Conservation (phyloP, 2,888 invertebrate genomes). For the Crepidodera aurea region DNA sequence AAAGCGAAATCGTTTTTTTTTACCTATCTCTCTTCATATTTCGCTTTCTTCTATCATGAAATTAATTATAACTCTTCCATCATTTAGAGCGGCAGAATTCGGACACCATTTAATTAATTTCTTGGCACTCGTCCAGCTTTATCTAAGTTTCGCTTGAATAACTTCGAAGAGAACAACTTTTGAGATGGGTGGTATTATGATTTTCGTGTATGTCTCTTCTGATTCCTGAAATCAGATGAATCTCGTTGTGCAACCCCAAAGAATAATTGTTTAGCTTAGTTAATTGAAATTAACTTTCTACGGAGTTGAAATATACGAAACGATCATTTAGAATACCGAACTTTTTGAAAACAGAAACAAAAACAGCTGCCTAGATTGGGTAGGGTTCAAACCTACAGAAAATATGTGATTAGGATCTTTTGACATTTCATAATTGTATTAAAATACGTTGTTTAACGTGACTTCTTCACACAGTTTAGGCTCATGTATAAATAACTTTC, state of each 20-base stretch:
- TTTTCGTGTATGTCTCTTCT: neutral
- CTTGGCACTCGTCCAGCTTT: slow-evolving; percentile 26
- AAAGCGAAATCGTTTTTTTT: neutral
- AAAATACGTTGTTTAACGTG: no score
- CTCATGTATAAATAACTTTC: no score
- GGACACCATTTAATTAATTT: slow-evolving; percentile 23
- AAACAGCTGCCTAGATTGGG: no score
- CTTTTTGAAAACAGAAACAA: no score
- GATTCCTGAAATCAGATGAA: neutral
- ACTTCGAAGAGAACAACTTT: slow-evolving; percentile 18
- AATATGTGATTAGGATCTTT: no score
- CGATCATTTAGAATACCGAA: no score
- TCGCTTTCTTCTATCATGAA: neutral
- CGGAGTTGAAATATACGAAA: no score
- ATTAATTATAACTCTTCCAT: slow-evolving; percentile 16
- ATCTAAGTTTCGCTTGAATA: slow-evolving; percentile 23
- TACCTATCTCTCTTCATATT: neutral
- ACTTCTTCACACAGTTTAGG: no score
- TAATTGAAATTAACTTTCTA: neutral
- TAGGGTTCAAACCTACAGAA: no score
- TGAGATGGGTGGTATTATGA: slow-evolving; percentile 3
- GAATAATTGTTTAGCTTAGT: neutral
- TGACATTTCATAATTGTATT: no score
- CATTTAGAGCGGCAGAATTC: slow-evolving; percentile 9
- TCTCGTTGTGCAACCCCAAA: neutral